phyloP scores from a whole-genome alignment of 2,888 invertebrate genomes.

The Calameuta filiformis region DNA sequence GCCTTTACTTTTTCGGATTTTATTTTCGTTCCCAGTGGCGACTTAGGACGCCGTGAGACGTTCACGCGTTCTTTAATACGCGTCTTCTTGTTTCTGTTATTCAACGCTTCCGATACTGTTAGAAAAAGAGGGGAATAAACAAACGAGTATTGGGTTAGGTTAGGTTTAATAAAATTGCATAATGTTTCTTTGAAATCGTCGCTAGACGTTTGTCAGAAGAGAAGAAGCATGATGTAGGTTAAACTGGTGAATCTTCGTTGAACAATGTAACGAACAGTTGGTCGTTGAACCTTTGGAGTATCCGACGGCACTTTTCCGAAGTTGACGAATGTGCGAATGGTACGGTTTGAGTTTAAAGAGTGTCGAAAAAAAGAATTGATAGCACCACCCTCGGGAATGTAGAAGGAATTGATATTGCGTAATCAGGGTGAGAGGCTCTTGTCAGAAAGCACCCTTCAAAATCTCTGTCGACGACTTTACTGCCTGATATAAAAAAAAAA shows the following conservation, averaged over 20 bases:
- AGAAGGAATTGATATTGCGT: background rate
- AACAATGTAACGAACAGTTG: background rate
- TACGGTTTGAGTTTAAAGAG: background rate
- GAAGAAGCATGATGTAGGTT: background rate
- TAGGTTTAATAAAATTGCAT: background rate
- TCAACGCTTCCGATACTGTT: background rate
- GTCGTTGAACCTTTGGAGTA: background rate
- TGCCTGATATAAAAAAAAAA: background rate
- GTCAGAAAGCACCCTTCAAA: background rate
- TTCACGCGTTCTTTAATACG: background rate
- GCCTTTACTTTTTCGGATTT: background rate
- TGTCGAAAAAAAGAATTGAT: background rate
- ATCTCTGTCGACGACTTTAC: background rate
- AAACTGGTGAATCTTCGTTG: background rate
- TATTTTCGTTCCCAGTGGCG: background rate
- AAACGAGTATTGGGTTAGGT: background rate
- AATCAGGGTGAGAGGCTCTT: background rate
- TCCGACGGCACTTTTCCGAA: background rate
- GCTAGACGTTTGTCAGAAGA: background rate
- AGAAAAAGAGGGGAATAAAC: background rate
- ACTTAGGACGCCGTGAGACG: background rate
- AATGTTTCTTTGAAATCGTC: background rate
- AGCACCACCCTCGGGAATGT: background rate
- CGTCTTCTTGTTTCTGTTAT: background rate
- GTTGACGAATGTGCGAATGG: background rate